Evolutionary conservation across 2,888 invertebrate species (phyloP).

Genomic region (Sinhomidia bicolor): DNA sequence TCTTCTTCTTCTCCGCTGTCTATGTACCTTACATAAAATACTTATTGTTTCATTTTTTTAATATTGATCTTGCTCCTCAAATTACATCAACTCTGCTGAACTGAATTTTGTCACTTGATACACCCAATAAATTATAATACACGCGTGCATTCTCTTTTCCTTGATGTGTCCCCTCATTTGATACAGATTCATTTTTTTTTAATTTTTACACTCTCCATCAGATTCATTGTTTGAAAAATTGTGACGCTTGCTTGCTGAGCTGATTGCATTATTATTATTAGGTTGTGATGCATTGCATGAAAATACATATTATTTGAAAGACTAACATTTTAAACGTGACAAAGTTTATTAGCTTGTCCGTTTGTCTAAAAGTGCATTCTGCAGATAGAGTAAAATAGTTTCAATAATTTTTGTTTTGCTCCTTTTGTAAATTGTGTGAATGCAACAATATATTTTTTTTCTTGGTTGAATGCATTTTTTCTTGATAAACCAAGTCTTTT

Average conservation of each 20-base stretch:
- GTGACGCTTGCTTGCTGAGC: neutral
- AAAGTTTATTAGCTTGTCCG: no score
- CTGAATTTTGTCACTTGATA: constrained; percentile 25
- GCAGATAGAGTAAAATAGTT: no score
- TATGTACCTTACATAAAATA: neutral
- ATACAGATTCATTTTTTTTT: neutral
- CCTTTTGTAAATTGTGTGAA: no score
- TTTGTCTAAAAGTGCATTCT: no score
- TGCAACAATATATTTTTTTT: no score
- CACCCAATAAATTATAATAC: neutral
- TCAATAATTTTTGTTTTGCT: no score
- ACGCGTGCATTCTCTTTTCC: constrained; percentile 25
- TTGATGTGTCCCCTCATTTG: constrained; percentile 4
- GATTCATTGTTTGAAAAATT: neutral
- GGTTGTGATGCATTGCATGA: no score
- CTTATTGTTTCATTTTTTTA: constrained; percentile 17
- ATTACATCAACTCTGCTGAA: neutral
- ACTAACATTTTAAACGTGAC: no score
- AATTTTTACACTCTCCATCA: neutral
- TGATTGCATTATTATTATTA: neutral
- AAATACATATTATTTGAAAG: no score
- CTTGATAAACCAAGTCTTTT: no score
- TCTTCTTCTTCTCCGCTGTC: neutral
- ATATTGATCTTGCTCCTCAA: neutral
- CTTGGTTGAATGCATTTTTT: no score